Base-by-base conservation (phyloP, 2,888 invertebrate species). In the Dilophus febrilis region DNA sequence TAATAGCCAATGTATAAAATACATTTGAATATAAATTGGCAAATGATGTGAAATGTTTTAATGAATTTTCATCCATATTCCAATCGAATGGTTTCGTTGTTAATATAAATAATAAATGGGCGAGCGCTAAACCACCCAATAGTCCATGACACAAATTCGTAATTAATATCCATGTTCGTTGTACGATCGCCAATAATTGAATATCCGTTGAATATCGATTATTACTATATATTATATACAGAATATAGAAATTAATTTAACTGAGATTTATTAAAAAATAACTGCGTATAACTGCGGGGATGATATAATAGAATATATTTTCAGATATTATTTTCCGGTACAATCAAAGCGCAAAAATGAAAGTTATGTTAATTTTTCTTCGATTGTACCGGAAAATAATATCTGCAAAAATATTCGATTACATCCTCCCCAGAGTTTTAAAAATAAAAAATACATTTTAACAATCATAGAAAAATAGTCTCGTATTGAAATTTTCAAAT, bases 71-170 rank as follows among this genome's bases (percentile, higher is more conserved):
- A 41, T 57, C 52, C 4, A 22, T 8, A 22, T 22, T 22, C 62
- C 60, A 62, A 40, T 62, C 62, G 48, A 56, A 50, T 29, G 61
- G 59, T 50, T 55, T 57, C 43, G 56, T 61, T 43, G 58, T 59
- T 45, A 58, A 47, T 41, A 63, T 60, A 44, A 63, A 60, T 35
- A 63, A 51, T 38, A 63, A 50, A 52, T 63, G 62, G 31, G 63
- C 61, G 49, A 63, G 47, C 33, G 63, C 62, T 51, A 71, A 51
- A 37, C 71, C 71, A 42, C 67, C 70, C 43, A 71, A 55, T 44
- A 71, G 53, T 38, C 71, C 71, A 52, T 71, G 70, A 50, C 69
- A 70, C 36, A 71, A 60, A 39, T 64, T 65, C 30, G 69, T 64
- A 42, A 70, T 52, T 47, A 67, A 61, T 49, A 67, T 58, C 68